Base-by-base conservation (phyloP, 2,113 vertebrate species). In the Apeltes quadracus region DNA sequence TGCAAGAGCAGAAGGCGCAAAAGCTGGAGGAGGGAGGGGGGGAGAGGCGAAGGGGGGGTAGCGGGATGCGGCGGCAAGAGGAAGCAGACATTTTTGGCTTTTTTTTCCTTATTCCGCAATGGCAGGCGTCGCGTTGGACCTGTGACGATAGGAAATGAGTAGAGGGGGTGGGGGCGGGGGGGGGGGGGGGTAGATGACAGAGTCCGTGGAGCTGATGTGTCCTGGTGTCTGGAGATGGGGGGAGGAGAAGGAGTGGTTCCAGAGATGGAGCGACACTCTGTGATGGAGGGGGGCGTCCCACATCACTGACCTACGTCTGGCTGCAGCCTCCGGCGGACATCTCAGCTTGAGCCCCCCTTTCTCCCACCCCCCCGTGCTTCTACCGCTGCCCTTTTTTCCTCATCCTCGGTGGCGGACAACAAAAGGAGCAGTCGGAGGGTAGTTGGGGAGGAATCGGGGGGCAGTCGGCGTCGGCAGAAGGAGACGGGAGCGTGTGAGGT, bases 241-340 rank as follows among this genome's bases (percentile, higher is more conserved):
- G 43, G 61, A 41, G 77, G 62, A 72, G 71, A 72, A 61, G 65
- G 56, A 32, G 58, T 18, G 41, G 50, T 43, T 25, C 51, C 6
- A 8, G 54, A 16, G 54, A 34, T 39, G 20, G 56, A 58, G 56
- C 34, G 75, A 55, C 57, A 68, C 36, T 75, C 64, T 41, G 61
- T 39, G 74, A 20, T 51, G 66, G 69, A 11, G 48, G 22, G 20
- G 65, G 62, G 81, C 50, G 67, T 90, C 87, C 87, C 83, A 92
- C 85, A 84, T 88, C 87, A 85, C 72, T 93, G 90, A 92, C 90
- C 91, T 91, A 87, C 79, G 83, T 88, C 81, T 87, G 89, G 84
- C 79, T 88, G 88, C 79, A 63, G 82, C 72, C 66, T 84, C 69
- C 72, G 63, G 48, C 48, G 75, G 82, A 84, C 81, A 46, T 62